These are phyloP conservation scores for Acanthiza pusilla DNA, from an alignment of 2,797 vertebrate species.

Conservation along the genomic window DNA sequence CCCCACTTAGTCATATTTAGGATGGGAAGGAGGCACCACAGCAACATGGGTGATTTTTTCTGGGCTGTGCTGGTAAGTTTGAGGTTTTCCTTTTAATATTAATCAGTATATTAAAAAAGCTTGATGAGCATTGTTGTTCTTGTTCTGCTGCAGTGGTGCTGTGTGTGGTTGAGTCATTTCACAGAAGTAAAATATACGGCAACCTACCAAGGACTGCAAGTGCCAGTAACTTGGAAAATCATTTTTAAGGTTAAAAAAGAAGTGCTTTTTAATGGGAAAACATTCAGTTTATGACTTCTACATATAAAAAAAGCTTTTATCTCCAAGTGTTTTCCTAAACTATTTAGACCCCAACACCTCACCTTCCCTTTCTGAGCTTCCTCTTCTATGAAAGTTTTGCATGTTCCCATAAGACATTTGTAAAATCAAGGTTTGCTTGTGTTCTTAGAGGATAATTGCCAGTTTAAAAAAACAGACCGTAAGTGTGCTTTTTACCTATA, in stretches of 20 bases:
- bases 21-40: neutral
- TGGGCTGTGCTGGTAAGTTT: slow-evolving; percentile 11
- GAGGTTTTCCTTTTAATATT: slow-evolving; percentile 44
- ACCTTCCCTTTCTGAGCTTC: neutral
- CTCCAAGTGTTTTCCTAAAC: neutral
- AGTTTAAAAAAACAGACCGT: slow-evolving; percentile 16
- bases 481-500: slow-evolving; percentile 40
- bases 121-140: neutral
- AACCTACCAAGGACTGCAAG: neutral
- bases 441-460: slow-evolving; percentile 42
- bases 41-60: neutral
- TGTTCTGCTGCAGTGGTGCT: slow-evolving; percentile 38
- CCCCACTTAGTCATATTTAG: neutral
- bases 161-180: slow-evolving; percentile 42
- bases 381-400: slow-evolving; percentile 22
- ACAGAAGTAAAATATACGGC: neutral
- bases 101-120: slow-evolving; percentile 20
- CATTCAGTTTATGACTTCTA: slow-evolving; percentile 2
- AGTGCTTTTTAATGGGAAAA: neutral
- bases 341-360: neutral
- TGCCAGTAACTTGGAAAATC: neutral
- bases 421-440: slow-evolving; percentile 47
- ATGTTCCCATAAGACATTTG: slow-evolving; percentile 34
- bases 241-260: slow-evolving; percentile 2
- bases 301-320: neutral